Evolutionary conservation across 2,888 invertebrate genomes (phyloP), one percentile per base, ranked within the genome.

Genomic region (Clusia tigrina): DNA sequence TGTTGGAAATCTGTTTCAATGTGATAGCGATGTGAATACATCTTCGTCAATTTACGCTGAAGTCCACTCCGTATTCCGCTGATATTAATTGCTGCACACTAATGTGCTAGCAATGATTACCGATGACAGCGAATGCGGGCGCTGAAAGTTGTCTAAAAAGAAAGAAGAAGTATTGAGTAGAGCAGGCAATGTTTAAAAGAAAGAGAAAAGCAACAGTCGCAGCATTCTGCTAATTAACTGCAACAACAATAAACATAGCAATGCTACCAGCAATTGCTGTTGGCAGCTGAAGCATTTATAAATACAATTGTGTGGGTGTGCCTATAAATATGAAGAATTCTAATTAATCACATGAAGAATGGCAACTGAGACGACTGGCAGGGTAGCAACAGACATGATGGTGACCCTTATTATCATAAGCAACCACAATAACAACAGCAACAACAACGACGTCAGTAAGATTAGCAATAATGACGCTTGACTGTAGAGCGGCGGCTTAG

Each of bases 361-460:
- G 60, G 46, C 22, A 15, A 59, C 59, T n/a, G n/a, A n/a, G n/a
- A n/a, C n/a, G n/a, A n/a, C n/a, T n/a, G n/a, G n/a, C n/a, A n/a
- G n/a, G n/a, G n/a, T n/a, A n/a, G n/a, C n/a, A 60, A 55, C 22
- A 46, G 38, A 23, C 22, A 23, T 20, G 52, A 52, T 20, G 52
- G 52, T n/a, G 48, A 25, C 48, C 46, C 23, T 9, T 22, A 48
- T 48, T 18, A 58, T 42, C 12, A 22, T 25, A 26, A 53, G 46
- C 37, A 54, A 52, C 25, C 2, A 26, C 57, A 37, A 37, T n/a
- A n/a, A n/a, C n/a, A 51, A 9, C 46, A 54, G 18, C 23, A 57
- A 38, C 55, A 25, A 18, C 46, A 52, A 42, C 60, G 59, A 53
- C 52, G 58, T 22, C 59, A 38, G n/a, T 54, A 59, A 22, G 32